Evolutionary conservation across 1,140 invertebrate species (phyloP).

Genomic region (Drosophila triauraria): DNA sequence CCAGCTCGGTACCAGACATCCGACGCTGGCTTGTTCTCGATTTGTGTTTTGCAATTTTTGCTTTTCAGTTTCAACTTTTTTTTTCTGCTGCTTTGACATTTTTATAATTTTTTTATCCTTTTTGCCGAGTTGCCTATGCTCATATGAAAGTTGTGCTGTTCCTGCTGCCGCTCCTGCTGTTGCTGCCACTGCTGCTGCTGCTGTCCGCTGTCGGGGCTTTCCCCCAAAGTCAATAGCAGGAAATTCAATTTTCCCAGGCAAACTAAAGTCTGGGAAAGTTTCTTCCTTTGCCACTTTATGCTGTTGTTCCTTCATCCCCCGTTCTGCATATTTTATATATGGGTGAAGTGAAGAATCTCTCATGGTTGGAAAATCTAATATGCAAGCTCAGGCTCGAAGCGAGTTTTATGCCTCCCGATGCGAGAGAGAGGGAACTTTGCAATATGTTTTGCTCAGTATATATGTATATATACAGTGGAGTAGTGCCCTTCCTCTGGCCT

Average conservation of each 20-base stretch:
- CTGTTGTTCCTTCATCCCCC: constrained; percentile 19
- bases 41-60: constrained; percentile 49
- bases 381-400: constrained; percentile 36
- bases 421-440: constrained; percentile 11
- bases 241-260: constrained; percentile 70
- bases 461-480: neutral
- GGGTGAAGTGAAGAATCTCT: constrained; percentile 45
- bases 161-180: constrained; percentile 10
- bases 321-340: constrained; percentile 60
- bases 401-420: constrained; percentile 31
- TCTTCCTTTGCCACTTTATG: constrained; percentile 15
- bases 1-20: constrained; percentile 23
- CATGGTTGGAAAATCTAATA: constrained; percentile 49
- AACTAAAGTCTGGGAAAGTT: constrained; percentile 64
- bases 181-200: neutral
- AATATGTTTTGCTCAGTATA: constrained; percentile 32
- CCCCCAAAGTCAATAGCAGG: constrained; percentile 58
- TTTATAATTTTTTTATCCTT: constrained; percentile 36
- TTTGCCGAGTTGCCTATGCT: constrained; percentile 40
- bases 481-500: constrained; percentile 30
- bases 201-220: constrained; percentile 34
- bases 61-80: constrained; percentile 33
- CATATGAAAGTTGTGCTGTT: constrained; percentile 49
- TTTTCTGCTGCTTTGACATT: constrained; percentile 57
- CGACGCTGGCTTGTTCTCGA: constrained; percentile 30